Conservation (phyloP, 2,888 invertebrate genomes). For the Drosophila fungiperda region DNA sequence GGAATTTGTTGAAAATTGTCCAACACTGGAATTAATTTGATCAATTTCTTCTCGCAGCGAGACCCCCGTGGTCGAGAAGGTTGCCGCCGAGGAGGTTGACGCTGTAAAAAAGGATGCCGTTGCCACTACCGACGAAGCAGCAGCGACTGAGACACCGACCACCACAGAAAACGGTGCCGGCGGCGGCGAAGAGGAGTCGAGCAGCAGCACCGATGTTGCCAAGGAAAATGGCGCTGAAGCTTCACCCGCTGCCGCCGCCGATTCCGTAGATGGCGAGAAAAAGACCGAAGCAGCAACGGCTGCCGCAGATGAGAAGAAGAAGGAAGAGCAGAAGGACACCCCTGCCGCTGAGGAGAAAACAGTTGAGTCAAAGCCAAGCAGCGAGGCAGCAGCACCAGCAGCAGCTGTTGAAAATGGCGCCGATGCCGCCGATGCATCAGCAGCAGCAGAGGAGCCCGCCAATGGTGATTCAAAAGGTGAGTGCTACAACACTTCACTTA, state of each 20-base stretch:
- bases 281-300: constrained; percentile 50
- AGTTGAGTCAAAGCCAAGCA: constrained; percentile 73
- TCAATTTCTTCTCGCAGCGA: constrained; percentile 66
- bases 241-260: constrained; percentile 51
- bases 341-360: constrained; percentile 59
- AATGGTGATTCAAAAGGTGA: constrained; percentile 85
- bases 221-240: constrained; percentile 81
- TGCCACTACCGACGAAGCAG: constrained; percentile 60
- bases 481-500: not conserved
- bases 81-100: constrained; percentile 83
- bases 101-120: constrained; percentile 79
- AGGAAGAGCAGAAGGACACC: constrained; percentile 47
- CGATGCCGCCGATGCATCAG: constrained; percentile 73
- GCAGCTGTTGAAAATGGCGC: constrained; percentile 78
- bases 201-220: constrained; percentile 66
- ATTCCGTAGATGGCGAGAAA: constrained; percentile 58
- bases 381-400: constrained; percentile 66
- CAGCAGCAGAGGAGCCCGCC: constrained; percentile 49
- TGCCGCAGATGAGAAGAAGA: constrained; percentile 56
- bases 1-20: not conserved
- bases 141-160: constrained; percentile 71
- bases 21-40: not conserved
- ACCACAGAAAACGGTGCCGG: constrained; percentile 80
- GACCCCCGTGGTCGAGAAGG: constrained; percentile 84
- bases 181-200: constrained; percentile 68